These are phyloP conservation scores for Caenorhabditis auriculariae DNA, from an alignment of 2,888 invertebrate species.

Conservation along the genomic window DNA sequence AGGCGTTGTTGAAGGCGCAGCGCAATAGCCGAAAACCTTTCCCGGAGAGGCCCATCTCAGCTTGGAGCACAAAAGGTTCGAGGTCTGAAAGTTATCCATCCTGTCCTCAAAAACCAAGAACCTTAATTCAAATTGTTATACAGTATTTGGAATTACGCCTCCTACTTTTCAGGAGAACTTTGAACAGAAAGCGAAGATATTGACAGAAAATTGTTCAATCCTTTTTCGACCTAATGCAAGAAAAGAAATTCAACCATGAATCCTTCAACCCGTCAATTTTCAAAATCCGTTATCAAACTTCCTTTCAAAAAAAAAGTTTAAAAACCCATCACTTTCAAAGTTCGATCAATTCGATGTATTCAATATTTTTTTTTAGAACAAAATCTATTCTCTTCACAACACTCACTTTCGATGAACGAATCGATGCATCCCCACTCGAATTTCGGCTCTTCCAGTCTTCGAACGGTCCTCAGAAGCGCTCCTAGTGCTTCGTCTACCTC, in stretches of 20 bases:
- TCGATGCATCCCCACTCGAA: conserved; percentile 1
- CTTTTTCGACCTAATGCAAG: too few relatives aligned
- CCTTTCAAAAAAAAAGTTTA: neutral
- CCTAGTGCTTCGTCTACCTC: conserved; percentile 6
- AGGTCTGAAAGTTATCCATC: conserved; percentile 65
- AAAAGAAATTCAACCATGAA: too few relatives aligned
- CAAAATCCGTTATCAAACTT: too few relatives aligned
- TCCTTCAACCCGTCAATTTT: too few relatives aligned
- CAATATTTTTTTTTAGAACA: too few relatives aligned
- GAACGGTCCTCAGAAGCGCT: conserved; percentile 2
- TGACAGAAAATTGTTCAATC: neutral
- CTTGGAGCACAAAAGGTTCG: conserved; percentile 59
- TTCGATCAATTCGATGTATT: too few relatives aligned
- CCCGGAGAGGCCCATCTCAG: conserved; percentile 55
- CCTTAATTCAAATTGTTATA: too few relatives aligned
- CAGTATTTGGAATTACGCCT: too few relatives aligned
- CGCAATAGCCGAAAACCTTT: conserved; percentile 29
- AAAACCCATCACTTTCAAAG: too few relatives aligned
- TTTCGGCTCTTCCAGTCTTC: neutral
- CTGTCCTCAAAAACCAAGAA: too few relatives aligned
- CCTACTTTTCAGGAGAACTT: too few relatives aligned
- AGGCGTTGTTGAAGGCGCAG: neutral
- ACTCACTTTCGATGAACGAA: neutral
- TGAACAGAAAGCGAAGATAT: neutral
- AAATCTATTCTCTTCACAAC: too few relatives aligned